These are phyloP conservation scores for Morpho achilles DNA, from an alignment of 2,888 invertebrate species.

Conservation along the genomic window DNA sequence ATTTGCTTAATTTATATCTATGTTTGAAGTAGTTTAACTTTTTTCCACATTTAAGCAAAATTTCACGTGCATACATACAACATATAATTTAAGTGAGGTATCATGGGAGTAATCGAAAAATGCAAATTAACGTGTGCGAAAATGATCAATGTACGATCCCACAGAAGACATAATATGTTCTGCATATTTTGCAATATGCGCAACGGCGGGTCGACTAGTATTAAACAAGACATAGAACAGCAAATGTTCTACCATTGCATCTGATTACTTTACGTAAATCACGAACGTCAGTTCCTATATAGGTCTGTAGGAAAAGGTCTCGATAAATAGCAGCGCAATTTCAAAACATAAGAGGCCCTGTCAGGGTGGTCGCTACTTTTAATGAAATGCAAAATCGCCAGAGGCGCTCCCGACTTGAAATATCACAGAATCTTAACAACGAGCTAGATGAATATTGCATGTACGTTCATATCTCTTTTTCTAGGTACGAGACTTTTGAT, in stretches of 20 bases:
- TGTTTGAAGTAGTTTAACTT: too few species aligned
- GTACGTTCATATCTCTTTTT: conserved; percentile 22
- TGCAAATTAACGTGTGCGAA: too few species aligned
- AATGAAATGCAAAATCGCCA: conserved; percentile 60
- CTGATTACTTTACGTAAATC: conserved; percentile 21
- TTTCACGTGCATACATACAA: too few species aligned
- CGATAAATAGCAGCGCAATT: conserved; percentile 47
- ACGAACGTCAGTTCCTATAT: conserved; percentile 17
- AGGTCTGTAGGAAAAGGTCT: conserved; percentile 37
- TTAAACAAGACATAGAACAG: neutral
- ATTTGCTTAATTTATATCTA: too few species aligned
- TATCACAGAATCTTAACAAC: conserved; percentile 57
- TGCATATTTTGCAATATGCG: too few species aligned
- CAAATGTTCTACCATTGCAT: conserved; percentile 13
- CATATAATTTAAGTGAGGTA: too few species aligned
- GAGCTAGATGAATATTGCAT: conserved; percentile 44
- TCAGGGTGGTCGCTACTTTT: conserved; percentile 58
- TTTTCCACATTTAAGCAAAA: too few species aligned
- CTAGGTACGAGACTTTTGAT: conserved; percentile 20
- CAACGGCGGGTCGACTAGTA: too few species aligned
- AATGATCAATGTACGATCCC: too few species aligned
- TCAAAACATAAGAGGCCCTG: conserved; percentile 42
- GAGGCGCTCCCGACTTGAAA: conserved; percentile 64
- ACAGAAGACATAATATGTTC: too few species aligned
- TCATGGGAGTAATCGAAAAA: too few species aligned